phyloP scores from a whole-genome alignment of 2,113 vertebrate species.

The Bubo blakistoni region DNA sequence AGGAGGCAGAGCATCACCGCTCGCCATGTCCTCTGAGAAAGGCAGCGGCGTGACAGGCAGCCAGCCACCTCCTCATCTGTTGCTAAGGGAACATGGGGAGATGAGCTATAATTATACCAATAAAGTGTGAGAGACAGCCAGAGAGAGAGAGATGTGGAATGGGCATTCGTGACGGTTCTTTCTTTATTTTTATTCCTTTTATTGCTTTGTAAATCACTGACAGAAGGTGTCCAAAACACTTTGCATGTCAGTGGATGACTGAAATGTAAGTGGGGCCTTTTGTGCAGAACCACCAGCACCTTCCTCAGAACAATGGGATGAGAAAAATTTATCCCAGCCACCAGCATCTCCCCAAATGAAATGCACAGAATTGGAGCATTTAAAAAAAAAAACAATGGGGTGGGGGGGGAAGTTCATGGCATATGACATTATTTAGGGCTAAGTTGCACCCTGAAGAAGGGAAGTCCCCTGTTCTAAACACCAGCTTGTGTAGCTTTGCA shows the following conservation, averaged over 20 bases:
- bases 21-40: neutral
- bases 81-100: conserved; percentile 35
- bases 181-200: neutral
- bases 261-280: neutral
- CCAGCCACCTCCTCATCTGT: conserved; percentile 36
- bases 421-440: neutral
- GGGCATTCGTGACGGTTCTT: neutral
- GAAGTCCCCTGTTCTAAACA: neutral
- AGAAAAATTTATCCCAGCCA: neutral
- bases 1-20: neutral
- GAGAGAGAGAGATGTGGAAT: neutral
- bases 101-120: conserved; percentile 41
- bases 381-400: neutral
- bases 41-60: neutral
- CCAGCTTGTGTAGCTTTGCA: neutral
- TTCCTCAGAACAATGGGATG: neutral
- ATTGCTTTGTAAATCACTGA: neutral
- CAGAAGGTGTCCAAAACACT: neutral
- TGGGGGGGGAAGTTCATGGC: neutral
- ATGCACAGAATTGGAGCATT: neutral
- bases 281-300: neutral
- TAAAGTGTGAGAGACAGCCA: conserved; percentile 12
- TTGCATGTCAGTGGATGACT: neutral
- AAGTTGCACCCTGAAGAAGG: neutral
- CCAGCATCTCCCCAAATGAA: neutral